Percentiles rank a stretch among this genome's conserved stretches.
These are phyloP conservation scores for Deilephila porcellus DNA, from an alignment of 2,888 invertebrate genomes.

Conservation along the genomic window DNA sequence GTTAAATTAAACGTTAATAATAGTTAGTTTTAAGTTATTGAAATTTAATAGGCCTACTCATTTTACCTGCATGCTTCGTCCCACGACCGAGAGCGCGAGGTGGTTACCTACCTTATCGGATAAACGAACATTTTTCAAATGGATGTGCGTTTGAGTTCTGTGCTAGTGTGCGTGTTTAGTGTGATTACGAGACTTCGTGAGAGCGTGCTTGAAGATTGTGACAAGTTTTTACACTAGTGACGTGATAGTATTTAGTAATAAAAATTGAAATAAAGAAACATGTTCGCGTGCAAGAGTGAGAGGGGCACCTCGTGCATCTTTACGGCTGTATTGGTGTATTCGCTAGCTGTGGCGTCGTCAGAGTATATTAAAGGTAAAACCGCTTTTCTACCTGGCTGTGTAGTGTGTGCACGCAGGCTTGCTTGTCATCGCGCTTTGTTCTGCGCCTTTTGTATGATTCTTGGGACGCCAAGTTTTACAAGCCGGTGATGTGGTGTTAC, in stretches of 20 bases:
- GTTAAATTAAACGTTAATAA: constrained; percentile 59
- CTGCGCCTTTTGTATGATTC: constrained; percentile 24
- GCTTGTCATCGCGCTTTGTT: constrained; percentile 32
- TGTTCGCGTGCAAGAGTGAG: constrained; percentile 71
- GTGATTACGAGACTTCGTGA: constrained; percentile 72
- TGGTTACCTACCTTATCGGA: constrained; percentile 80
- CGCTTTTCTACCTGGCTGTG: constrained; percentile 70
- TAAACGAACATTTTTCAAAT: constrained; percentile 84
- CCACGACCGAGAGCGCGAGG: constrained; percentile 71
- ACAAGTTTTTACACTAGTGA: constrained; percentile 77
- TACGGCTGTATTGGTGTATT: constrained; percentile 70
- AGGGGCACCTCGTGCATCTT: constrained; percentile 67
- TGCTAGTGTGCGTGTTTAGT: constrained; percentile 81
- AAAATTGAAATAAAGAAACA: constrained; percentile 69
- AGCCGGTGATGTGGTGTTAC: constrained; percentile 15
- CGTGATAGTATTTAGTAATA: constrained; percentile 72
- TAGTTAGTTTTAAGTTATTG: constrained; percentile 79
- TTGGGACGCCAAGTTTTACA: constrained; percentile 16
- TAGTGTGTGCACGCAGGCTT: constrained; percentile 49
- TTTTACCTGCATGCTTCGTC: constrained; percentile 82
- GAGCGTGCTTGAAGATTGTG: constrained; percentile 69
- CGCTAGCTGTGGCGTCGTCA: constrained; percentile 73
- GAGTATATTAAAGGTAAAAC: constrained; percentile 80
- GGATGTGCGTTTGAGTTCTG: constrained; percentile 80
- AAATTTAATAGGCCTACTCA: constrained; percentile 80